A percentile compares a stretch with the other conserved stretches of the same genome.
Evolutionary conservation across 1,140 invertebrate species (phyloP).

Genomic region (Achroia grisella): DNA sequence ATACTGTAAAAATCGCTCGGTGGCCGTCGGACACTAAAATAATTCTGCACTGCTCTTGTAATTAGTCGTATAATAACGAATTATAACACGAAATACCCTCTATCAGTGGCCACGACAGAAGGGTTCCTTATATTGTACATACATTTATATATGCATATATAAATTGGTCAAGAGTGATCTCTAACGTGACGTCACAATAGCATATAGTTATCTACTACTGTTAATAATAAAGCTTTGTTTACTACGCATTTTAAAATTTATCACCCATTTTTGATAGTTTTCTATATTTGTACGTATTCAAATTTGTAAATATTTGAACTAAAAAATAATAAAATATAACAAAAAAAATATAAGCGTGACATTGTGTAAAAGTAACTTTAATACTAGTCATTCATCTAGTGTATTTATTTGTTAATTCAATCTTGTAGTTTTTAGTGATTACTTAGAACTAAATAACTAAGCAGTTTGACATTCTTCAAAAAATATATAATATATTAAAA

Average conservation of each 20-base stretch:
- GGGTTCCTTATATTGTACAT: conserved; percentile 25
- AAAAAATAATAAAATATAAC: conserved; percentile 20
- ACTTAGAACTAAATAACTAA: conserved; percentile 26
- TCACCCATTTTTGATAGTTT: conserved; percentile 32
- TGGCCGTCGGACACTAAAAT: conserved; percentile 52
- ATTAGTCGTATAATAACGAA: conserved; percentile 41
- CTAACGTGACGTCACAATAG: conserved; percentile 68
- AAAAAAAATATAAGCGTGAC: conserved; percentile 39
- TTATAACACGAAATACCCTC: conserved; percentile 39
- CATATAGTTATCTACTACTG: conserved; percentile 40
- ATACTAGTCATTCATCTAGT: conserved; percentile 72
- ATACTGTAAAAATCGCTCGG: conserved; percentile 54
- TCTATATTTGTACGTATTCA: conserved; percentile 19
- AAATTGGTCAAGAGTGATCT: conserved; percentile 62
- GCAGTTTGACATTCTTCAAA: not conserved
- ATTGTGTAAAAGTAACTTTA: conserved; percentile 52
- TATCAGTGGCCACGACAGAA: conserved; percentile 63
- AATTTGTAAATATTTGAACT: conserved; percentile 5
- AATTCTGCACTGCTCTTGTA: conserved; percentile 56
- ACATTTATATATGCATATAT: conserved; percentile 65
- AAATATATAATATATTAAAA: not conserved
- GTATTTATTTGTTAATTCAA: conserved; percentile 52
- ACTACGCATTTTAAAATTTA: conserved; percentile 40
- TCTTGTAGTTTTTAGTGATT: conserved; percentile 23
- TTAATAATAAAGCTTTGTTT: conserved; percentile 28